phyloP scores from a whole-genome alignment of 2,113 vertebrate species.

The Zosterops hypoxanthus region DNA sequence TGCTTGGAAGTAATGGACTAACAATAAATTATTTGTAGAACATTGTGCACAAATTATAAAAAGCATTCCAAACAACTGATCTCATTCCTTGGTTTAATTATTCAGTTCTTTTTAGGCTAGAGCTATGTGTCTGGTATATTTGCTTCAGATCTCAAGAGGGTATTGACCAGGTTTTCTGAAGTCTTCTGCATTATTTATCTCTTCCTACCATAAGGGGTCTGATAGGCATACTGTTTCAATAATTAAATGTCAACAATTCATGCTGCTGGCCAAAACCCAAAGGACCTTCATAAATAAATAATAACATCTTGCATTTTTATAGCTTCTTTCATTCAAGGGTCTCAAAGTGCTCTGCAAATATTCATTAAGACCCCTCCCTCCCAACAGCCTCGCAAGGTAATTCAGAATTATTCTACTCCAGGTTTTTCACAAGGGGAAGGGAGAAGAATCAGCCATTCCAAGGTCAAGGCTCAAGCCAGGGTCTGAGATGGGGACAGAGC shows the following conservation, averaged over 20 bases:
- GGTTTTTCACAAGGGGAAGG: background rate
- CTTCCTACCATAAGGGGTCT: constrained; percentile 62
- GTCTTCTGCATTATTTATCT: constrained; percentile 72
- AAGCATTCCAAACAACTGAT: constrained; percentile 40
- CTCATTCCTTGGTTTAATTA: constrained; percentile 65
- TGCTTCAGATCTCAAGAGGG: constrained; percentile 51
- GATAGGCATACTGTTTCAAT: constrained; percentile 67
- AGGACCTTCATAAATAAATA: constrained; percentile 65
- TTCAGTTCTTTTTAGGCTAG: constrained; percentile 49
- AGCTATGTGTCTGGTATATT: constrained; percentile 46
- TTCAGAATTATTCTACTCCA: background rate
- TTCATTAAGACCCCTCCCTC: background rate
- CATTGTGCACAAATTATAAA: background rate
- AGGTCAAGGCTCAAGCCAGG: background rate
- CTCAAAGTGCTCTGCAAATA: constrained; percentile 16
- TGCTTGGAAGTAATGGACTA: background rate
- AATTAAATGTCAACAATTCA: constrained; percentile 76
- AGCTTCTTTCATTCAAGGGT: constrained; percentile 52
- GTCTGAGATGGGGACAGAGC: rapidly evolving
- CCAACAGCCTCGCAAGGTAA: background rate
- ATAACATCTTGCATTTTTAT: constrained; percentile 59
- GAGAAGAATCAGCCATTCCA: background rate
- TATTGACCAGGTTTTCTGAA: constrained; percentile 68
- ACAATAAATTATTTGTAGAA: constrained; percentile 44
- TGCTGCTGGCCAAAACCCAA: constrained; percentile 62